A percentile compares a stretch with the other conserved stretches of the same genome.
These are phyloP conservation scores for Tricholauxania praeusta DNA, from an alignment of 2,888 invertebrate species.

Conservation along the genomic window DNA sequence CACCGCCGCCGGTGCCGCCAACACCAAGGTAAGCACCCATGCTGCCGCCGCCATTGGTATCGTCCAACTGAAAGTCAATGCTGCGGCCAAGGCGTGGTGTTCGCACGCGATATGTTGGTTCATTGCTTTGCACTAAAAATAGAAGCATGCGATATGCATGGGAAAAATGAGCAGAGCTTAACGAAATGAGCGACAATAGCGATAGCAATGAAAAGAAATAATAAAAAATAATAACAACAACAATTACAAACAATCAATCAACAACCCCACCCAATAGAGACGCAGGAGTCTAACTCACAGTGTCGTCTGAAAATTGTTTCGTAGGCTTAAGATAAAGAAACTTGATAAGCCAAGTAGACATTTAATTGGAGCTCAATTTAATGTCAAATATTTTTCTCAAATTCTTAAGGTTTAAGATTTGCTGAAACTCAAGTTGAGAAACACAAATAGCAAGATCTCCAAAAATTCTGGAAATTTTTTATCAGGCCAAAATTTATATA, in stretches of 20 bases:
- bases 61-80: constrained; percentile 61
- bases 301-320: too few species aligned
- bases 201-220: constrained; percentile 32
- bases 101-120: constrained; percentile 59
- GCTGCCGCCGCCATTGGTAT: constrained; percentile 43
- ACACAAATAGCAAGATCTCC: too few species aligned
- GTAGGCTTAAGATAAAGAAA: too few species aligned
- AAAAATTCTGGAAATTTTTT: too few species aligned
- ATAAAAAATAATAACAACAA: constrained; percentile 18
- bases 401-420: too few species aligned
- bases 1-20: constrained; percentile 27
- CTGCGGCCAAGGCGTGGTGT: constrained; percentile 70
- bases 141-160: not conserved
- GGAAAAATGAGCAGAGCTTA: constrained; percentile 21
- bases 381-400: too few species aligned
- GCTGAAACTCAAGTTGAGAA: too few species aligned
- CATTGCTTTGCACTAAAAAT: constrained; percentile 59
- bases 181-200: not conserved
- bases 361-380: too few species aligned
- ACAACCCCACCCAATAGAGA: not conserved
- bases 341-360: too few species aligned
- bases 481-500: too few species aligned
- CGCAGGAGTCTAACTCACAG: too few species aligned
- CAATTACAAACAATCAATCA: constrained; percentile 23
- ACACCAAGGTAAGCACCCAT: constrained; percentile 42